A percentile compares a stretch with the other conserved stretches of the same genome.
phyloP scores from a whole-genome alignment of 2,888 invertebrate species.

The Eupithecia tripunctaria region DNA sequence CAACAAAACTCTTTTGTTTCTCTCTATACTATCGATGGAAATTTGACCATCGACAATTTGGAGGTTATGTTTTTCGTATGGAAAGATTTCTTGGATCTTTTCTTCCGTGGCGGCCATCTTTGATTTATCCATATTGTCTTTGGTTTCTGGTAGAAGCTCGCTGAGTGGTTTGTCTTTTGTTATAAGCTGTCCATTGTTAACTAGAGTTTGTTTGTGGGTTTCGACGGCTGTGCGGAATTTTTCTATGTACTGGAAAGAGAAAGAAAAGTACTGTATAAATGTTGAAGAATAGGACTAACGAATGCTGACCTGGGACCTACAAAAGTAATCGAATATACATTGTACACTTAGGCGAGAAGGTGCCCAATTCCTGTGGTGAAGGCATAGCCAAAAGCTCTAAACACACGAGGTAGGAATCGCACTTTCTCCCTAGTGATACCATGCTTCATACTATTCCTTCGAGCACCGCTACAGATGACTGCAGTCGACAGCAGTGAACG shows the following conservation, averaged over 20 bases:
- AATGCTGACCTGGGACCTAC: no score
- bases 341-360: no score
- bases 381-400: no score
- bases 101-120: constrained; percentile 36
- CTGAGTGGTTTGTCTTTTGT: constrained; percentile 53
- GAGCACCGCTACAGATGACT: no score
- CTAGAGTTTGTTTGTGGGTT: constrained; percentile 63
- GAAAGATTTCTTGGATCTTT: constrained; percentile 62
- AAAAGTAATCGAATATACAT: no score
- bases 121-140: constrained; percentile 41
- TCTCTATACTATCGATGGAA: constrained; percentile 70
- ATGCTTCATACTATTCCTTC: no score
- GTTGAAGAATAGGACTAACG: not conserved
- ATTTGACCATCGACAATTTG: constrained; percentile 59
- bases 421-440: no score
- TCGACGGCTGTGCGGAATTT: constrained; percentile 67
- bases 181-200: constrained; percentile 61
- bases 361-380: no score
- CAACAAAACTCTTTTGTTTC: constrained; percentile 68
- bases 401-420: no score
- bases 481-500: no score
- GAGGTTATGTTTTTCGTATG: constrained; percentile 57
- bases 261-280: not conserved
- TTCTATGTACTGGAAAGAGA: constrained; percentile 65
- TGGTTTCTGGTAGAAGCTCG: constrained; percentile 63